phyloP scores from a whole-genome alignment of 2,888 invertebrate species.

The Drosophila vallismaia region DNA sequence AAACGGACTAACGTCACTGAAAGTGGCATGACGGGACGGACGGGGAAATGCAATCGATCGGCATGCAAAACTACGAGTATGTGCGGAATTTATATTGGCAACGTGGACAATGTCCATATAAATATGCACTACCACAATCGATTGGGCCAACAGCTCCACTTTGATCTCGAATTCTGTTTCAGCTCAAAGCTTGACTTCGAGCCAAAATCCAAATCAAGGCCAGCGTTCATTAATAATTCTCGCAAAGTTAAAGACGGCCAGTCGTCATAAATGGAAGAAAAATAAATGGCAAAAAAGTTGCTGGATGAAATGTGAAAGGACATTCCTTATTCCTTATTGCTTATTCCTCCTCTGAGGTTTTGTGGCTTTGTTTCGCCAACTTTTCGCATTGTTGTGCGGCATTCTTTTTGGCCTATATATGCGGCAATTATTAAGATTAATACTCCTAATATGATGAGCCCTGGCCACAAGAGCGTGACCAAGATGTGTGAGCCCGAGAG shows the following conservation, averaged over 20 bases:
- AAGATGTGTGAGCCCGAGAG: constrained; percentile 16
- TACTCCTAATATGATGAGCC: constrained; percentile 53
- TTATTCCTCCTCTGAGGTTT: constrained; percentile 1
- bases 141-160: constrained; percentile 24
- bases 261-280: constrained; percentile 23
- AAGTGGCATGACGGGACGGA: constrained; percentile 18
- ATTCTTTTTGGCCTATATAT: constrained; percentile 53
- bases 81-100: constrained; percentile 20
- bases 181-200: constrained; percentile 10
- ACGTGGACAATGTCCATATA: constrained; percentile 10
- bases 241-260: constrained; percentile 25
- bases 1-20: constrained; percentile 21
- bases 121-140: constrained; percentile 7
- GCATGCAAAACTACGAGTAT: not conserved
- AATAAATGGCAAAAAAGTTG: constrained; percentile 40
- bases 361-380: constrained; percentile 44
- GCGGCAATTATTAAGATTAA: constrained; percentile 74
- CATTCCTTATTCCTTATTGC: constrained; percentile 29
- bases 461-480: constrained; percentile 30
- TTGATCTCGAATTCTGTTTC: constrained; percentile 36
- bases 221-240: constrained; percentile 47
- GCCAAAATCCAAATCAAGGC: constrained; percentile 8
- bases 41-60: not conserved
- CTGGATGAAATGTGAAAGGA: constrained; percentile 11
- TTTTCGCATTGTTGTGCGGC: constrained; percentile 53